Conservation (phyloP, 2,888 invertebrate genomes). For the Cryptophagus acutangulus region DNA sequence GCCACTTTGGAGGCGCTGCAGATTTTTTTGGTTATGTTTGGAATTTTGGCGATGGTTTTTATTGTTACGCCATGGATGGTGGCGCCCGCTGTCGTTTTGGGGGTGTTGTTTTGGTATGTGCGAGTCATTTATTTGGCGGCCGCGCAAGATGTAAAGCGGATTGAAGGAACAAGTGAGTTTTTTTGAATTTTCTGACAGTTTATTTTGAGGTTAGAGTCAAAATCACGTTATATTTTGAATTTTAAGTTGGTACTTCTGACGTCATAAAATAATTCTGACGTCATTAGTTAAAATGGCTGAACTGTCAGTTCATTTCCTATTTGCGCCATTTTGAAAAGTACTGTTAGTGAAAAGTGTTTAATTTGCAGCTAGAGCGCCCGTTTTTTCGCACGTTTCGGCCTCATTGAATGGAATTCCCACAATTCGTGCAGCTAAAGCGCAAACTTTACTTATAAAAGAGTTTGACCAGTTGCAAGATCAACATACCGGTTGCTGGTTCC, state of each 20-base stretch:
- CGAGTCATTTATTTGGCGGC: constrained; percentile 64
- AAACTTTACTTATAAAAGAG: constrained; percentile 67
- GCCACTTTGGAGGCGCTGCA: constrained; percentile 61
- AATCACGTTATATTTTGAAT: too few relatives aligned
- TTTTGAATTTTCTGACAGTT: not conserved
- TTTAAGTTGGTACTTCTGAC: too few relatives aligned
- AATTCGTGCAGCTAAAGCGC: constrained; percentile 73
- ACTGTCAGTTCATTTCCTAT: too few relatives aligned
- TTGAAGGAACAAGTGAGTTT: constrained; percentile 51
- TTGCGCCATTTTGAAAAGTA: too few relatives aligned
- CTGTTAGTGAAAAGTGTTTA: too few relatives aligned
- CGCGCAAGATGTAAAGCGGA: constrained; percentile 68
- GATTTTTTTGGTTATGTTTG: constrained; percentile 65
- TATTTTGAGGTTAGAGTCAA: too few relatives aligned
- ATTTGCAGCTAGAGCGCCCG: constrained; percentile 72
- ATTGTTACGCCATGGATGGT: constrained; percentile 66
- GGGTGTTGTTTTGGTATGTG: constrained; percentile 59
- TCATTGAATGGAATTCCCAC: constrained; percentile 81
- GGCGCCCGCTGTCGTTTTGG: constrained; percentile 59
- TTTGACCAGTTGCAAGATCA: constrained; percentile 70
- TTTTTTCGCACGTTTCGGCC: constrained; percentile 87
- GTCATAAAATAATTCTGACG: too few relatives aligned
- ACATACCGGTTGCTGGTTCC: constrained; percentile 60
- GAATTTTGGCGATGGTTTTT: constrained; percentile 67
- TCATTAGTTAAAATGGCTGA: too few relatives aligned